Evolutionary conservation across 2,888 invertebrate genomes (phyloP), one percentile per base, ranked within the genome.

Genomic region (Xestia ashworthii): DNA sequence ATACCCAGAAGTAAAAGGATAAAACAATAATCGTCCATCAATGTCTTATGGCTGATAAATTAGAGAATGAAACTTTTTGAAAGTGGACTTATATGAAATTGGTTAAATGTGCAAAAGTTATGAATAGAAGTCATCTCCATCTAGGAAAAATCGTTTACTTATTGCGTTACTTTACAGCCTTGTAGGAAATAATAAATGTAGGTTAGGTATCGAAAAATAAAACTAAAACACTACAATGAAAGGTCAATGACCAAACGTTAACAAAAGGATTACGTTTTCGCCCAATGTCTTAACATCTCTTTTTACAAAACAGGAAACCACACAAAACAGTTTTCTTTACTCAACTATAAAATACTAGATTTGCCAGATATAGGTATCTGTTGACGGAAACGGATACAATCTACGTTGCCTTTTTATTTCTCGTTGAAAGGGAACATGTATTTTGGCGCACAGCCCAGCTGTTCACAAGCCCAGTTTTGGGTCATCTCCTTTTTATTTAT

Each of bases 371-470:
- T 58, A n/a, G n/a, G n/a, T n/a, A 71, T 58, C 48, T 50, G 78
- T 44, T 71, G 78, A 64, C 50, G 64, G 48, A 44, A 60, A 8
- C 71, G 82, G 67, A 65, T 60, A 69, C 46, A 46, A 74, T 38
- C 55, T 48, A 8, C 14, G 41, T 38, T n/a, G 68, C 4, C 41
- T 77, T 84, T 83, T 80, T 71, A 62, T 8, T 76, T 72, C 22
- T 50, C 6, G 38, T 44, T 38, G n/a, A 71, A 50, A n/a, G 60
- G 38, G n/a, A 71, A 84, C 81, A 65, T 67, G 58, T 66, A 75
- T 71, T 76, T 75, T 81, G 85, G 82, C 85, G 11, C 38, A 19
- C 19, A 22, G 66, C 82, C 83, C 70, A 81, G 41, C 48, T 65
- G 50, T 74, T 62, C 60, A 5, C 48, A 5, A 71, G 9, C 32